These are phyloP conservation scores for Trichogramma evanescens DNA, from an alignment of 2,888 invertebrate genomes.

Conservation along the genomic window DNA sequence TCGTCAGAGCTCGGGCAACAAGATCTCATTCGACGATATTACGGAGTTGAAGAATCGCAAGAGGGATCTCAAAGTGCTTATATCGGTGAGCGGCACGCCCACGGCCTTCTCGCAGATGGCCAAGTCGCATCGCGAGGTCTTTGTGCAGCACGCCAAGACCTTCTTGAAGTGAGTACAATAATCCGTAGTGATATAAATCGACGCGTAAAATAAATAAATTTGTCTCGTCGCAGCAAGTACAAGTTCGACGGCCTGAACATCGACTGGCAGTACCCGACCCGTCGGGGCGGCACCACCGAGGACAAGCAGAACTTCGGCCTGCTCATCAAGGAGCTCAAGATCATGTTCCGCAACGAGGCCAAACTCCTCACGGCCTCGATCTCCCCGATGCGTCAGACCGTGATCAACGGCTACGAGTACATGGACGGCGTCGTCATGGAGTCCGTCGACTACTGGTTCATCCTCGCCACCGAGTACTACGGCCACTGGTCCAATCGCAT, in stretches of 20 bases:
- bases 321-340: conserved; percentile 53
- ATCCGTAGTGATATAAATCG: neutral
- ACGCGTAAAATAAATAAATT: conserved; percentile 17
- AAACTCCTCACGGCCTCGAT: neutral
- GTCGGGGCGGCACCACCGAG: conserved; percentile 63
- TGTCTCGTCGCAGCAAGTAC: conserved; percentile 52
- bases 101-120: conserved; percentile 1
- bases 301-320: conserved; percentile 72
- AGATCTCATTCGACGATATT: conserved; percentile 1
- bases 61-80: neutral
- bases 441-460: conserved; percentile 59
- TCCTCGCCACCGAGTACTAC: conserved; percentile 81
- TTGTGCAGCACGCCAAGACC: neutral
- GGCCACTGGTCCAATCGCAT: conserved; percentile 66
- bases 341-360: neutral
- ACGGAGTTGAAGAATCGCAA: neutral
- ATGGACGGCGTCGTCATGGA: neutral
- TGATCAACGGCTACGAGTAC: neutral
- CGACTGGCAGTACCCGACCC: conserved; percentile 80
- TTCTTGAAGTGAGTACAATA: conserved; percentile 6
- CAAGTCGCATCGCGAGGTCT: neutral
- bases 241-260: conserved; percentile 71
- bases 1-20: neutral
- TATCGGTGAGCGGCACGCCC: conserved; percentile 8
- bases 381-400: neutral